These are phyloP conservation scores for Astropecten irregularis DNA, from an alignment of 53 echinoderm and acorn worm species.

Conservation along the genomic window DNA sequence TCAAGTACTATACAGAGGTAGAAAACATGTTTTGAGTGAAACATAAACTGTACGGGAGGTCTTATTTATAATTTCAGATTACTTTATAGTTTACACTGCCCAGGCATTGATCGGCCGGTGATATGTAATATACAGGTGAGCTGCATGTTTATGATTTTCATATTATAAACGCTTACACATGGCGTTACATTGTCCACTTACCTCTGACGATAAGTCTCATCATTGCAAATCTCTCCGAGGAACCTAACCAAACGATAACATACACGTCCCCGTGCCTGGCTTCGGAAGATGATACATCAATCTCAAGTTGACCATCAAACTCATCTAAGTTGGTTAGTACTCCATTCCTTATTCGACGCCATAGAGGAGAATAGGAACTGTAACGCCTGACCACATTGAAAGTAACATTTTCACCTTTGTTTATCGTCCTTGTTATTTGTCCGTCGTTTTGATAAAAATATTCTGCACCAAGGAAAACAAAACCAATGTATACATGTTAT, in stretches of 20 bases:
- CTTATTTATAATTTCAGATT: not conserved
- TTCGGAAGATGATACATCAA: not conserved
- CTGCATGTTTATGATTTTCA: not conserved
- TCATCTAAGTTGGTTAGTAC: not conserved
- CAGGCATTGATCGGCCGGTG: no score
- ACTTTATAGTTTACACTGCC: not conserved
- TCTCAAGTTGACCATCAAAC: not conserved
- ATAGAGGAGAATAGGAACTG: no score
- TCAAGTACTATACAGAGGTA: no score
- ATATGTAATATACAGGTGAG: not conserved
- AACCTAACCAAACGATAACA: not conserved
- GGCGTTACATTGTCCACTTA: not conserved
- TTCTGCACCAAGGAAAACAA: conserved; percentile 4
- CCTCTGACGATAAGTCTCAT: conserved; percentile 22
- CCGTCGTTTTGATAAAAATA: conserved; percentile 20
- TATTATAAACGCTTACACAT: not conserved
- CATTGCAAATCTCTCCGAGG: not conserved
- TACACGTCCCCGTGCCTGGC: not conserved
- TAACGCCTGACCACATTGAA: not conserved
- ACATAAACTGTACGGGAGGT: not conserved
- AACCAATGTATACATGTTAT: no score
- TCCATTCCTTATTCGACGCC: not conserved
- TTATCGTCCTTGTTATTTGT: conserved; percentile 32
- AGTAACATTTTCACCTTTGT: conserved; percentile 27
- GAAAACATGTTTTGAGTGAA: not conserved